Evolutionary conservation across 2,888 invertebrate genomes (phyloP).

Genomic region (Emmelina monodactyla): DNA sequence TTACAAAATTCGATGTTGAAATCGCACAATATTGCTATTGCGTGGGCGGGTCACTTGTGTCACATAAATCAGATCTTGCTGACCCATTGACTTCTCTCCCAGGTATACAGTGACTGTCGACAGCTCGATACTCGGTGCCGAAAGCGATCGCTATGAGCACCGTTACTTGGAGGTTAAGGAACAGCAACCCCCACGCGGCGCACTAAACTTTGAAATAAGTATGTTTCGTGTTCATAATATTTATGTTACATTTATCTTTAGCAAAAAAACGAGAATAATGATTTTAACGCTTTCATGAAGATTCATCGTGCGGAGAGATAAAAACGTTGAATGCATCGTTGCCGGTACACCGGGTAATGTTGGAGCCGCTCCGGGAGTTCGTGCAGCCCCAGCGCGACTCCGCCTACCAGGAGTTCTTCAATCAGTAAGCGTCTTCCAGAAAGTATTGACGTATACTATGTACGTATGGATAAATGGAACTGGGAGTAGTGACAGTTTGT

Average conservation of each 20-base stretch:
- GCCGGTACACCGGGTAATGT: not conserved
- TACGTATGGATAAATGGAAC: not conserved
- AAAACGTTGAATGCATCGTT: not conserved
- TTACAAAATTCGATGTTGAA: too few species aligned
- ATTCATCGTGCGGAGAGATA: not conserved
- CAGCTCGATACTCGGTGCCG: slow-evolving; percentile 41
- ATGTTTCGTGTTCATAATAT: not conserved
- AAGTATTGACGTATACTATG: not conserved
- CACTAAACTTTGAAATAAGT: not conserved
- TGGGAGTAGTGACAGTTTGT: not conserved
- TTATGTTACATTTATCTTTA: not conserved
- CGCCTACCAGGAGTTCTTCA: not conserved
- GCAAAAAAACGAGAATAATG: too few species aligned
- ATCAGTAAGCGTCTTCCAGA: not conserved
- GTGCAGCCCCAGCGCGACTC: not conserved
- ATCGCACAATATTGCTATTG: too few species aligned
- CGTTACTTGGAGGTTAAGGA: slow-evolving; percentile 20
- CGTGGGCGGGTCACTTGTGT: too few species aligned
- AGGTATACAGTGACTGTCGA: slow-evolving; percentile 44
- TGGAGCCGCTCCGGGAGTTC: not conserved
- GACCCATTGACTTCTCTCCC: slow-evolving; percentile 5
- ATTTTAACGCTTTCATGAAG: too few species aligned
- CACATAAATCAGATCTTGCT: too few species aligned
- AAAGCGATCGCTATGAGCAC: slow-evolving; percentile 40
- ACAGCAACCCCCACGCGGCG: not conserved